Conservation (phyloP, 1,140 invertebrate genomes). For the Maconellicoccus hirsutus region DNA sequence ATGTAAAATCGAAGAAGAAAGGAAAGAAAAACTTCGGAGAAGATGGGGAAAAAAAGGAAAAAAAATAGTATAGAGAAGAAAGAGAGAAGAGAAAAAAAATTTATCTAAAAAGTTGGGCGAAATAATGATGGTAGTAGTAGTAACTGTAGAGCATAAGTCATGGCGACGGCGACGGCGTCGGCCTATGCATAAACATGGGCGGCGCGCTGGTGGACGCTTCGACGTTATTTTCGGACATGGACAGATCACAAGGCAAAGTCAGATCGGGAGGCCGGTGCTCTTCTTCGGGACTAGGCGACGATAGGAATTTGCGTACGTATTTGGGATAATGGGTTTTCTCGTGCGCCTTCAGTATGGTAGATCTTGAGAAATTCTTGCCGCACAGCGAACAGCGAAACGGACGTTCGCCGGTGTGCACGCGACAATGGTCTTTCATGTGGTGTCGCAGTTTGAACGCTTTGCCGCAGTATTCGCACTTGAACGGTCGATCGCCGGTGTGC, state of each 20-base stretch:
- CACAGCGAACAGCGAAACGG: conserved; percentile 78
- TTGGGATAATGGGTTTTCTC: conserved; percentile 85
- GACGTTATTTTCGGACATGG: conserved; percentile 22
- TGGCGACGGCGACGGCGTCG: conserved; percentile 17
- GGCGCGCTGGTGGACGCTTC: conserved; percentile 23
- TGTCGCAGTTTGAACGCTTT: conserved; percentile 80
- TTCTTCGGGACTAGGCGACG: conserved; percentile 70
- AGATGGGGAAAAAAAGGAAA: neutral
- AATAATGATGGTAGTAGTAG: conserved; percentile 17
- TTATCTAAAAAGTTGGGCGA: neutral
- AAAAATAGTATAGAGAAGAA: neutral
- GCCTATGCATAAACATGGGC: conserved; percentile 29
- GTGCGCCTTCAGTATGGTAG: conserved; percentile 78
- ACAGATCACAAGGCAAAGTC: conserved; percentile 30
- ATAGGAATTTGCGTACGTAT: conserved; percentile 72
- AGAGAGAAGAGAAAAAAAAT: neutral
- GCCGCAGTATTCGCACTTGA: conserved; percentile 83
- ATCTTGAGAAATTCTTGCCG: conserved; percentile 78
- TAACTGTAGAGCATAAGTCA: conserved; percentile 14
- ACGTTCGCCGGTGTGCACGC: conserved; percentile 78
- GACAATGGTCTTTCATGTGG: conserved; percentile 86
- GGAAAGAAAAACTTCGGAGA: neutral
- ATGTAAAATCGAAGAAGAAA: too few species aligned
- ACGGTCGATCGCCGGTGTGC: conserved; percentile 76
- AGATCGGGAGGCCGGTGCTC: conserved; percentile 35